Conservation (phyloP, 2,797 vertebrate species). For the Pagetopsis macropterus region DNA sequence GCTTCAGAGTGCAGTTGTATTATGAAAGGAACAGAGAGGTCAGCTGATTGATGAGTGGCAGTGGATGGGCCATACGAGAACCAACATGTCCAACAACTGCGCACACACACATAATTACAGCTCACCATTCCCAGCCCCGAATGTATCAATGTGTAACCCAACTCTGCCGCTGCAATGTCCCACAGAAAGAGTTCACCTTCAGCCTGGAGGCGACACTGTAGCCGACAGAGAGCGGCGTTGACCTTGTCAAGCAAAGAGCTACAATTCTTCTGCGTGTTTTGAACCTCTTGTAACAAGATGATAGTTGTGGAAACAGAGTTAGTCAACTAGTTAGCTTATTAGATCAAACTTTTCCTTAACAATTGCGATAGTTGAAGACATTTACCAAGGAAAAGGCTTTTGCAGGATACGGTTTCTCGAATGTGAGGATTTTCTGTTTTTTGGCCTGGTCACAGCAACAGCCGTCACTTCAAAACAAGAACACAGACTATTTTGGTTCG, state of each 20-base stretch:
- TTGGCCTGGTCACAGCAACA: background rate
- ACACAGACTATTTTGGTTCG: no score
- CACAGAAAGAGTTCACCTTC: slow-evolving; percentile 40
- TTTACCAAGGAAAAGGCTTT: background rate
- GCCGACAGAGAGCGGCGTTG: slow-evolving; percentile 33
- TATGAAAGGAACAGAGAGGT: slow-evolving; percentile 24
- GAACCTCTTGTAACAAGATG: background rate
- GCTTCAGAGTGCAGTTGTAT: background rate
- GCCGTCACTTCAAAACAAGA: no score
- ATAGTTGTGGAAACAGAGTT: background rate
- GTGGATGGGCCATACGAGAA: slow-evolving; percentile 25
- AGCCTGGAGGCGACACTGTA: slow-evolving; percentile 41
- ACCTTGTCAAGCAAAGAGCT: slow-evolving; percentile 49
- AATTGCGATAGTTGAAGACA: background rate
- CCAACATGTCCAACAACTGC: slow-evolving; percentile 28
- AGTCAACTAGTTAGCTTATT: background rate
- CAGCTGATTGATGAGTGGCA: slow-evolving; percentile 43
- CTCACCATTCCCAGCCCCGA: slow-evolving; percentile 25
- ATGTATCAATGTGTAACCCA: slow-evolving; percentile 40
- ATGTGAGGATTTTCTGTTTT: background rate
- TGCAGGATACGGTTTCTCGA: background rate
- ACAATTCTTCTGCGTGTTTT: slow-evolving; percentile 14
- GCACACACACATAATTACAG: slow-evolving; percentile 34
- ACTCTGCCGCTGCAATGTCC: slow-evolving; percentile 20
- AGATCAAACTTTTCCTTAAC: background rate